Base-by-base conservation (phyloP, 1,140 invertebrate genomes). In the Oryzaephilus surinamensis region DNA sequence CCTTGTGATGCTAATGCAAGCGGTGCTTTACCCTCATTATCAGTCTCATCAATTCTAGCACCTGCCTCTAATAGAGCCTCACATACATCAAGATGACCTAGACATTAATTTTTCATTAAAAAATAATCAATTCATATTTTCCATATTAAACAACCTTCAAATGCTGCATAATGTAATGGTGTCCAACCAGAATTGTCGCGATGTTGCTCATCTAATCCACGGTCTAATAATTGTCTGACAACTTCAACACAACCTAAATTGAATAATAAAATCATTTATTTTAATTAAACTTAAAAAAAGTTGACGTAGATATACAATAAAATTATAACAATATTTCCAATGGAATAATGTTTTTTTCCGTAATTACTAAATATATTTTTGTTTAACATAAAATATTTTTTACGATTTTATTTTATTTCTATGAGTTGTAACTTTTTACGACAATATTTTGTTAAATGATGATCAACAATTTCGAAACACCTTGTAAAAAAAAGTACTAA, bases 21-120 rank as follows among this genome's bases (percentile, higher is more conserved):
- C 1, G 92, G 79, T 1, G 87, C 86, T 64, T 92, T 91, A 2
- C 91, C 92, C 54, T 97, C 92, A 64, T 95, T 95, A 61, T 96
- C 92, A 4, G 82, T 76, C 55, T 93, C 88, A 52, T 90, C 87
- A 2, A 92, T 77, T 57, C 88, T 80, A 0, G 91, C 90, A 1
- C 91, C 91, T n/a, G 86, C 86, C 54, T 94, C 89, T 0, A 95
- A 59, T 12, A 97, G 63, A 6, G 84, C 79, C 44, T 88, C 78
- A 50, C 85, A 85, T 14, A 94, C 91, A 52, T 90, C 85, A 37
- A 76, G 65, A 61, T 96, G 91, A 18, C 76, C 71, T 72, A 31
- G 23, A 44, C n/a, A 33, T 16, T 17, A 19, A 33, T 5, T n/a
- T n/a, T n/a, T n/a, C n/a, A 46, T 19, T 18, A 42, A 32, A 12